phyloP scores from a whole-genome alignment of 2,113 vertebrate genomes.

The Rhynchopsitta pachyrhyncha region DNA sequence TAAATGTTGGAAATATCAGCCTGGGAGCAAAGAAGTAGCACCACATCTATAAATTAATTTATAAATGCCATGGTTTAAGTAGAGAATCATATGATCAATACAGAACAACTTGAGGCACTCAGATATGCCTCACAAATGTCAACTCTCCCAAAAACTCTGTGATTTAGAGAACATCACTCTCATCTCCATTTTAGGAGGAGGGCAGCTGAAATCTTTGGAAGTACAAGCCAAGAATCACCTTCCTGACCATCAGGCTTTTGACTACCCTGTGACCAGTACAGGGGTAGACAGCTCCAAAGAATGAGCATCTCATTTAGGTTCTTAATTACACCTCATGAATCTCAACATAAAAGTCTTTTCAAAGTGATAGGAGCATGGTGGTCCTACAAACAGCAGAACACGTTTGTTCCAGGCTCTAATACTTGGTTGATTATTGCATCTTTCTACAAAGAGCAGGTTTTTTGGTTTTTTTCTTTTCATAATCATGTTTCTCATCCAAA shows the following conservation, averaged over 20 bases:
- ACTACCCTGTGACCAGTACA: not conserved
- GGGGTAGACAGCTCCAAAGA: not conserved
- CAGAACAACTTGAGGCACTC: not conserved
- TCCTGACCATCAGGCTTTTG: not conserved
- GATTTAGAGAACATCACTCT: not conserved
- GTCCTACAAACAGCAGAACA: not conserved
- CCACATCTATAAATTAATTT: not conserved
- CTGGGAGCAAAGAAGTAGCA: not conserved
- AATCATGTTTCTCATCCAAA: not conserved
- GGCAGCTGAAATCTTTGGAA: not conserved
- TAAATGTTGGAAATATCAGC: not conserved
- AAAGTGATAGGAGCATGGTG: not conserved
- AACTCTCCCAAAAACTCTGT: not conserved
- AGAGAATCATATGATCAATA: slow-evolving; percentile 5
- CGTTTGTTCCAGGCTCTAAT: not conserved
- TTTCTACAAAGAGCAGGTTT: not conserved
- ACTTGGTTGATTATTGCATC: not conserved
- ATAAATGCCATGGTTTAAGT: not conserved
- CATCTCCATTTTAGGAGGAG: not conserved
- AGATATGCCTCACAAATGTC: not conserved
- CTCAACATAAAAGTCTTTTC: not conserved
- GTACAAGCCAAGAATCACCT: not conserved
- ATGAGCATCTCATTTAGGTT: not conserved
- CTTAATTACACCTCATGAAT: not conserved
- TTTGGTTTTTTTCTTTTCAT: not conserved